These are phyloP conservation scores for Pantelozetes paolii DNA, from an alignment of 2,888 invertebrate species.

Conservation along the genomic window DNA sequence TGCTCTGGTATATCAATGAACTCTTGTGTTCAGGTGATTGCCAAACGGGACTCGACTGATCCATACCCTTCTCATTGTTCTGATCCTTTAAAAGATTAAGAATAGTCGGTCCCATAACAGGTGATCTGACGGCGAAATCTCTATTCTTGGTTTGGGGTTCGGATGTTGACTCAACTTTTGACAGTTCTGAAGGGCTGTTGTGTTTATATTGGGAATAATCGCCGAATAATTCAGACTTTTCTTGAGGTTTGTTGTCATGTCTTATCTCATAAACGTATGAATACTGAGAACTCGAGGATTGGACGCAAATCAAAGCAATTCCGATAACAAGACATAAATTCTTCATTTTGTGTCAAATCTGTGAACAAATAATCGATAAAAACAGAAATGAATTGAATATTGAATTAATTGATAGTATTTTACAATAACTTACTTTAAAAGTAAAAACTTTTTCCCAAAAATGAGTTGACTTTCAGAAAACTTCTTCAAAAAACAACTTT, in stretches of 20 bases:
- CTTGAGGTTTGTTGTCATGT: constrained; percentile 14
- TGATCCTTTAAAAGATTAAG: background rate
- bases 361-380: too few species aligned
- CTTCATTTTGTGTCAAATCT: constrained; percentile 4
- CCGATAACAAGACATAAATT: background rate
- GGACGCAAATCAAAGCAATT: background rate
- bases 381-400: too few species aligned
- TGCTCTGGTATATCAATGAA: background rate
- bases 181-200: background rate
- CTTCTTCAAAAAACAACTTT: background rate
- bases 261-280: constrained; percentile 23
- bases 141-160: background rate
- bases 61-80: too few species aligned
- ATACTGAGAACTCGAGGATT: background rate
- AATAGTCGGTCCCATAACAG: background rate
- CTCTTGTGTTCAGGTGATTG: too few species aligned
- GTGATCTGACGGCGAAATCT: background rate
- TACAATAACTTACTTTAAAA: too few species aligned
- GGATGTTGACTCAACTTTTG: background rate
- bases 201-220: constrained; percentile 22
- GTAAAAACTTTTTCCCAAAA: too few species aligned
- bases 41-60: too few species aligned
- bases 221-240: background rate
- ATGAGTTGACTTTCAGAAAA: too few species aligned
- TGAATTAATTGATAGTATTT: too few species aligned